Conservation (phyloP, 2,113 vertebrate genomes). For the Cyprinodon variegatus region DNA sequence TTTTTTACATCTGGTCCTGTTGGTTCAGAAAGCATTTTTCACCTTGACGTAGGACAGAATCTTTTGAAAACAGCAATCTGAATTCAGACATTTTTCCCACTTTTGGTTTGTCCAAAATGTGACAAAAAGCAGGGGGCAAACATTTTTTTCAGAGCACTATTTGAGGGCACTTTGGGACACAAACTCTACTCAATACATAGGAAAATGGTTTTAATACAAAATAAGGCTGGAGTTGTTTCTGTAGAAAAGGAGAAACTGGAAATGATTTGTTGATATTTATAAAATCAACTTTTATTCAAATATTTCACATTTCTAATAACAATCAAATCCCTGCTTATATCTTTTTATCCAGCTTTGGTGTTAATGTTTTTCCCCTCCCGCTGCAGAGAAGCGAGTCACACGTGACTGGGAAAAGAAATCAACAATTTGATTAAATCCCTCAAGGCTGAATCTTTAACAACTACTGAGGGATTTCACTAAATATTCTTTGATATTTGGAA, state of each 20-base stretch:
- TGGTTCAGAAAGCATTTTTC: not conserved
- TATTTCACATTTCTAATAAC: too few relatives aligned
- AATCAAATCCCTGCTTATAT: not conserved
- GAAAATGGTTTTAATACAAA: too few relatives aligned
- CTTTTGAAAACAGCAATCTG: not conserved
- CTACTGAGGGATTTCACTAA: slow-evolving; percentile 2
- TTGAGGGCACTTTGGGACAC: not conserved
- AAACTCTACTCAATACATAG: not conserved
- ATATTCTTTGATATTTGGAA: not conserved
- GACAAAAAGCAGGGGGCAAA: not conserved
- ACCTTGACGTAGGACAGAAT: not conserved
- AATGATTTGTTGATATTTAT: too few relatives aligned
- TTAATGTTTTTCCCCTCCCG: not conserved
- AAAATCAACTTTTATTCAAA: too few relatives aligned
- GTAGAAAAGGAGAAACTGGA: too few relatives aligned
- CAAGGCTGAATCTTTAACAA: slow-evolving; percentile 7
- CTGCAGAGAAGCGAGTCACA: not conserved
- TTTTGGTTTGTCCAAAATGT: not conserved
- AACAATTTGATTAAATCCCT: slow-evolving; percentile 13
- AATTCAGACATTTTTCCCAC: not conserved
- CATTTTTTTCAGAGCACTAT: not conserved
- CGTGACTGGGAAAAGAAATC: not conserved
- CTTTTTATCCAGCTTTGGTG: not conserved
- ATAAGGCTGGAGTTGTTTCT: too few relatives aligned
- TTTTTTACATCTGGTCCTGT: not conserved